Conservation (phyloP, 2,113 vertebrate species). For the Brachyistius frenatus region DNA sequence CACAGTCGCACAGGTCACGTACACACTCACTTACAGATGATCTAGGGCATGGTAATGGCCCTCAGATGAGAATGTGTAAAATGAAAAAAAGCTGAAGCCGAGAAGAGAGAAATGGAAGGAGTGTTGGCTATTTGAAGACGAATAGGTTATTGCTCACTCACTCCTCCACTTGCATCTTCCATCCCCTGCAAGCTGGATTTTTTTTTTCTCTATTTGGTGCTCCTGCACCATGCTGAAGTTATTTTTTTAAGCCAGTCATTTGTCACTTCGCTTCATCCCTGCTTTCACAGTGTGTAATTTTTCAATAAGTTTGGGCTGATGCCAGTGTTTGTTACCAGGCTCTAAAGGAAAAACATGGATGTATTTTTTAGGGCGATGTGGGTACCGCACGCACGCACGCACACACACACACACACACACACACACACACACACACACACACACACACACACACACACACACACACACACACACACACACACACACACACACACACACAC, state of each 20-base stretch:
- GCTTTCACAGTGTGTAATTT: conserved; percentile 38
- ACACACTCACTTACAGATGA: conserved; percentile 20
- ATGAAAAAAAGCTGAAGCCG: conserved; percentile 13
- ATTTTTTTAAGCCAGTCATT: conserved; percentile 47
- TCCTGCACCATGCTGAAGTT: conserved; percentile 30
- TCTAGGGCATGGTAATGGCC: conserved; percentile 34
- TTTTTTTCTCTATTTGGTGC: conserved; percentile 31
- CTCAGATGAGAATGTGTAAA: conserved; percentile 29
- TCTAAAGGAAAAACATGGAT: conserved; percentile 7
- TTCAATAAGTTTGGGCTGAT: conserved; percentile 46
- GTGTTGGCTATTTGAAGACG: conserved; percentile 25
- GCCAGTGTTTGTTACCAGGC: conserved; percentile 51
- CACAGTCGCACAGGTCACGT: conserved; percentile 9
- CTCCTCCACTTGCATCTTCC: conserved; percentile 4
- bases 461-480: conserved; percentile 15
- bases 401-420: conserved; percentile 15
- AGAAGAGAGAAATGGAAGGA: conserved; percentile 16
- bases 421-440: conserved; percentile 12
- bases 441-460: conserved; percentile 18
- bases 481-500: conserved; percentile 12
- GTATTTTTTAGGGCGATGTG: background rate
- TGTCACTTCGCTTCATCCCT: conserved; percentile 51
- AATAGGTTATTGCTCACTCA: background rate
- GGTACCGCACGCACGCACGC: background rate
- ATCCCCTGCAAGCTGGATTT: background rate